Percentiles rank a stretch among this genome's conserved stretches.
phyloP scores from a whole-genome alignment of 2,113 vertebrate species.

The Poeciliopsis occidentalis region DNA sequence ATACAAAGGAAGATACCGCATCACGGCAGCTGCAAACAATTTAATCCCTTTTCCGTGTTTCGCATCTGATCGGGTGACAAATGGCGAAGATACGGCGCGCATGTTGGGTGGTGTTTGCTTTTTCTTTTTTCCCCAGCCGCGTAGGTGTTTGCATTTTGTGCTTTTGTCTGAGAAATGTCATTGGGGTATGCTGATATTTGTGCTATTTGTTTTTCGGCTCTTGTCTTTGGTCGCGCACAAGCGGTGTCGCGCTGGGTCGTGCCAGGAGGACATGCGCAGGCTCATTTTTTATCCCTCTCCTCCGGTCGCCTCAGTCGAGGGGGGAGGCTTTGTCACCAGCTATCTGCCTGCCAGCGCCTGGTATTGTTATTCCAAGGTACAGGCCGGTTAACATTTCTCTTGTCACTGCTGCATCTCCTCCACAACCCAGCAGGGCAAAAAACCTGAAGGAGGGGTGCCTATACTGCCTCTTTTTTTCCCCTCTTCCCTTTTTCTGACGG shows the following conservation, averaged over 20 bases:
- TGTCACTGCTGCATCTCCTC: constrained; percentile 61
- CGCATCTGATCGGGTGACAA: constrained; percentile 38
- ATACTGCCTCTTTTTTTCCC: constrained; percentile 27
- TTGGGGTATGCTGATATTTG: constrained; percentile 41
- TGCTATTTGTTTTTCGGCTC: constrained; percentile 47
- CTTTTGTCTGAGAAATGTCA: constrained; percentile 52
- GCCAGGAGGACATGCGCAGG: too few species aligned
- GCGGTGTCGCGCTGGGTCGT: not conserved
- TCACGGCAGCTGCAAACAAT: constrained; percentile 9
- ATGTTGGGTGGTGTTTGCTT: constrained; percentile 13
- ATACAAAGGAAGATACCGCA: too few species aligned
- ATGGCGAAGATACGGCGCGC: not conserved
- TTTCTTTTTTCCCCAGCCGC: not conserved
- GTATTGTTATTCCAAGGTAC: constrained; percentile 73
- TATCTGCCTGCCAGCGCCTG: constrained; percentile 70
- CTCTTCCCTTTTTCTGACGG: not conserved
- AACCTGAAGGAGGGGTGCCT: constrained; percentile 15
- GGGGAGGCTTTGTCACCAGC: constrained; percentile 70
- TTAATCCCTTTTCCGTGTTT: constrained; percentile 38
- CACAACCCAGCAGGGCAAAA: constrained; percentile 6
- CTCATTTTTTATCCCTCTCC: too few species aligned
- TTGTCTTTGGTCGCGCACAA: constrained; percentile 7
- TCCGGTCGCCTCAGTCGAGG: too few species aligned
- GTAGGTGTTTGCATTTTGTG: constrained; percentile 22
- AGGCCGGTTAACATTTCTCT: constrained; percentile 70